Evolutionary conservation across 1,140 invertebrate genomes (phyloP).

Genomic region (Subanguina moxae): DNA sequence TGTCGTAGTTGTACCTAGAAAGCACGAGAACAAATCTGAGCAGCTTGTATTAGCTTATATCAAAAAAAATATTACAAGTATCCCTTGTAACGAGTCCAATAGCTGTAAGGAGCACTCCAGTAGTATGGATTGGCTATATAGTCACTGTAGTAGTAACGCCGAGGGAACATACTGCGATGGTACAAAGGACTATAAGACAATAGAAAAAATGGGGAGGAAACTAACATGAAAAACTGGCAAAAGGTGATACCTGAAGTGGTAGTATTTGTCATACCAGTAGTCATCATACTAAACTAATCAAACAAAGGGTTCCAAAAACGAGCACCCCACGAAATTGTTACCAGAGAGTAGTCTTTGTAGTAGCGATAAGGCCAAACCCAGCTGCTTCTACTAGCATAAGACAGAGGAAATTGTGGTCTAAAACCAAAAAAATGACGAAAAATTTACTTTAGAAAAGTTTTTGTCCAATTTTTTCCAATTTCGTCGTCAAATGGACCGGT

Average conservation of each 20-base stretch:
- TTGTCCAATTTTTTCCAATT: too few relatives aligned
- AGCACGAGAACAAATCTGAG: conserved; percentile 2
- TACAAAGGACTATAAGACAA: conserved; percentile 20
- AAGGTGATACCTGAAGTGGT: conserved; percentile 30
- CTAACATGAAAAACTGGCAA: not conserved
- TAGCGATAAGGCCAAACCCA: conserved; percentile 25
- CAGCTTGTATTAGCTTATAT: not conserved
- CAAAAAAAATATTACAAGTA: conserved; percentile 20
- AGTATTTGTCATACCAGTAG: conserved; percentile 38
- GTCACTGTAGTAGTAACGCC: conserved; percentile 40
- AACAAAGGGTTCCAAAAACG: conserved; percentile 3
- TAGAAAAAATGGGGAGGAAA: too few relatives aligned
- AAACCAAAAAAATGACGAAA: too few relatives aligned
- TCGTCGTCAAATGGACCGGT: too few relatives aligned
- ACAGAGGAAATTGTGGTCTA: conserved; percentile 20
- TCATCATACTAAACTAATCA: conserved; percentile 18
- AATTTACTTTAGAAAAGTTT: too few relatives aligned
- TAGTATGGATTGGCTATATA: conserved; percentile 41
- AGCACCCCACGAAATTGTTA: conserved; percentile 3
- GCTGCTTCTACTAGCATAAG: conserved; percentile 15
- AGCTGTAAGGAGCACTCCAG: conserved; percentile 23
- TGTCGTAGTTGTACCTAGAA: conserved; percentile 26
- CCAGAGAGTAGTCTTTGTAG: conserved; percentile 28
- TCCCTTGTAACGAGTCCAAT: conserved; percentile 38
- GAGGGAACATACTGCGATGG: conserved; percentile 32